A percentile compares a stretch with the other conserved stretches of the same genome.
phyloP scores from a whole-genome alignment of 1,140 invertebrate species.

The Centruroides vittatus region DNA sequence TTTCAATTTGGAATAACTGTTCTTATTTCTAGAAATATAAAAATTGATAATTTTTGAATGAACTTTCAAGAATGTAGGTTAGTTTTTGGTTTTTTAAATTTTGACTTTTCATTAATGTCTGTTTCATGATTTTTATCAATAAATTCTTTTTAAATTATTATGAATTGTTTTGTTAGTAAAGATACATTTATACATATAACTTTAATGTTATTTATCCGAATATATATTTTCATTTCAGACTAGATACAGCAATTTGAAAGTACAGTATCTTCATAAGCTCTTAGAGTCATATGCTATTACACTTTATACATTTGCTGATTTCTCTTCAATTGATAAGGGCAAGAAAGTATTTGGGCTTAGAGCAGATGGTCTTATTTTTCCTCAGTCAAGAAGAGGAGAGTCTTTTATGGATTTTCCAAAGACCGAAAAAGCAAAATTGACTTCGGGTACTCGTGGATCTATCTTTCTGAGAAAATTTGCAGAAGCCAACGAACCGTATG shows the following conservation, averaged over 20 bases:
- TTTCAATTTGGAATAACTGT: too few species aligned
- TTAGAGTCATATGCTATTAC: constrained; percentile 9
- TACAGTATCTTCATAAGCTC: background rate
- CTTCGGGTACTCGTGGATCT: constrained; percentile 7
- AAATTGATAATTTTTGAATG: too few species aligned
- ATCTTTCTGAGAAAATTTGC: constrained; percentile 6
- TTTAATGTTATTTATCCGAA: too few species aligned
- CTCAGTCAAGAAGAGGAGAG: background rate
- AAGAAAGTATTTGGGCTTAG: constrained; percentile 9
- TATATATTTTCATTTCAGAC: background rate
- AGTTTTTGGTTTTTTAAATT: too few species aligned
- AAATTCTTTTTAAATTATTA: too few species aligned
- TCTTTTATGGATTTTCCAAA: constrained; percentile 2
- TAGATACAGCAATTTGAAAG: background rate
- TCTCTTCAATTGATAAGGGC: constrained; percentile 3
- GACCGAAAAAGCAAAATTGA: constrained; percentile 5
- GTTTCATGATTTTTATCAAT: too few species aligned
- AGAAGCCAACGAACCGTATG: background rate
- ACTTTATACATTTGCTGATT: constrained; percentile 6
- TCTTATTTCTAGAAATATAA: too few species aligned
- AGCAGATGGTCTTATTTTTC: constrained; percentile 9
- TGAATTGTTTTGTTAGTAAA: too few species aligned
- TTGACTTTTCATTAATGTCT: too few species aligned
- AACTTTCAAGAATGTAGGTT: too few species aligned
- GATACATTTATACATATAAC: too few species aligned